Base-by-base conservation (phyloP, 2,888 invertebrate genomes). In the Lithophane ornitopus region DNA sequence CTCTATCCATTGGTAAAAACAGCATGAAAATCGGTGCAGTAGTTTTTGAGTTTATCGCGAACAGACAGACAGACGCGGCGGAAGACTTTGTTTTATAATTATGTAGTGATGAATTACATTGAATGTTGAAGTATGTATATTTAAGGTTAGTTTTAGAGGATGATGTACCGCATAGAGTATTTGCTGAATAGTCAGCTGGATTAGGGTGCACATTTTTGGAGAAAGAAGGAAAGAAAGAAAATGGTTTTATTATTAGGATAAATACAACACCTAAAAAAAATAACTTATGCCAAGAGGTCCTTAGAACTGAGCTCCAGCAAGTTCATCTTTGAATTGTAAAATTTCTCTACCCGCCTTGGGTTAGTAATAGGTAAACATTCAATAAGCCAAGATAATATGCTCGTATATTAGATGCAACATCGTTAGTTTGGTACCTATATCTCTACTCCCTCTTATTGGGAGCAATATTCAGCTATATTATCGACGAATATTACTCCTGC, bases 391-490 rank as follows among this genome's bases (percentile, higher is more conserved):
- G 19, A 19, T 75, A 65, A 19, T 75, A 65, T n/a, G 9, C n/a
- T 16, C 58, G 41, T 70, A 34, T 61, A 44, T 67, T 44, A 49
- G n/a, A 34, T 78, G 58, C 71, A 65, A 44, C 14, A 58, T 22
- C 12, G 34, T 2, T 34, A 39, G 16, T 52, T 12, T 19, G 19
- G 28, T n/a, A 41, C 16, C 41, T 41, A 62, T 26, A 66, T n/a
- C 49, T 44, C 52, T 46, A 54, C 28, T 61, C n/a, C n/a, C 26
- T 26, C n/a, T 19, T 59, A 81, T 67, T 28, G 49, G 41, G 39
- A 52, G 59, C 52, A 52, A 67, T 74, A 74, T 74, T 75, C 63
- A 46, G 26, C 9, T 59, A n/a, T 70, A 75, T 70, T 71, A 76
- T 49, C 34, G 59, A 58, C 41, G 69, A 34, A 65, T 78, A 72